Evolutionary conservation across 2,797 vertebrate species (phyloP), one percentile per base, ranked within the genome.

Genomic region (Chrysocyon brachyurus): DNA sequence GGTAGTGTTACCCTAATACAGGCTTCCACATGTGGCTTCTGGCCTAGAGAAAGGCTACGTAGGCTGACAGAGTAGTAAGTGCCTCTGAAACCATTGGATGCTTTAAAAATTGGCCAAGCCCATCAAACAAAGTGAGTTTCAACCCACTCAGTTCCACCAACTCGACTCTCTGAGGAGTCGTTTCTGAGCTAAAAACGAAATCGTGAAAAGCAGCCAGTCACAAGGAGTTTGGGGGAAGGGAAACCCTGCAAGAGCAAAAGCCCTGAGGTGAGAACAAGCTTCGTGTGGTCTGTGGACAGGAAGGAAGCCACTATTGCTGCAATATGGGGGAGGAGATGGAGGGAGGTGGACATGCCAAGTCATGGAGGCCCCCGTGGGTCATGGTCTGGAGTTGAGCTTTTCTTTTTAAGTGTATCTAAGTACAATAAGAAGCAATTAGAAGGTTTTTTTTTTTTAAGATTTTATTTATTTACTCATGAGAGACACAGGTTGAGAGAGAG

Each of bases 371-470:
- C 16, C 21, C 36, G 19, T 9, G 5, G 7, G 56, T 36, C 57
- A 12, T 0, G 15, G 14, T 72, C 70, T 24, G 3, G 59, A 68
- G 12, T 56, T 57, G n/a, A 79, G 17, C 2, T 82, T 92, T 92
- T 33, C 46, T 79, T 91, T 94, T 33, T 17, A 78, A 81, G 87
- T 63, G 61, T 63, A 87, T 87, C 56, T 77, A 84, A 91, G 87
- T n/a, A 63, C 8, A 82, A 49, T 4, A 94, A 31, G 12, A 70
- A 86, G 6, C 5, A 22, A 14, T 36, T 17, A 61, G 22, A 83
- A 57, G 24, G 28, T 54, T 59, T 73, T 86, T 10, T 28, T 61
- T 54, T 85, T 90, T 85, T 90, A 1, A 33, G 86, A 75, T 52
- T 91, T 46, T 46, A 46, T 46, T 46, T 46, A 46, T 46, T 46